phyloP scores from a whole-genome alignment of 1,140 invertebrate genomes.

The Rhyacophila brunnea region DNA sequence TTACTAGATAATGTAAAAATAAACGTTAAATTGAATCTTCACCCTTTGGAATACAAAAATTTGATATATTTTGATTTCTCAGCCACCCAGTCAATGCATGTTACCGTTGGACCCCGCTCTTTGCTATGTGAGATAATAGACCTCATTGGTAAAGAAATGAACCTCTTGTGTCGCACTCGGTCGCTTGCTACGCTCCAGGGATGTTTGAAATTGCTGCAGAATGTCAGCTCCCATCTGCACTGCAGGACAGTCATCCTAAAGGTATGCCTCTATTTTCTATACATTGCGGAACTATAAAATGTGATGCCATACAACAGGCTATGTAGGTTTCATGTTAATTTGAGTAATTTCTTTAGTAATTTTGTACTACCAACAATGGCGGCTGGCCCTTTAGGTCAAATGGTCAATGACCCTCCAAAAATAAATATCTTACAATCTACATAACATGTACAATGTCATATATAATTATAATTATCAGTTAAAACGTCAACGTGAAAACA shows the following conservation, averaged over 20 bases:
- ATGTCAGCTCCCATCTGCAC: slow-evolving; percentile 27
- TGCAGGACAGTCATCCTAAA: slow-evolving; percentile 28
- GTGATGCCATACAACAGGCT: background rate
- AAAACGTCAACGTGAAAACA: too few species aligned
- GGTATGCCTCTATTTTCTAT: slow-evolving; percentile 14
- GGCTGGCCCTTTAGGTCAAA: too few species aligned
- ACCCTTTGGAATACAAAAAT: too few species aligned
- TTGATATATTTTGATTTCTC: background rate
- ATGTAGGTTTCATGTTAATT: too few species aligned
- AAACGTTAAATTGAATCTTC: too few species aligned
- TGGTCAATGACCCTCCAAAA: too few species aligned
- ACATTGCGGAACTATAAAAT: background rate
- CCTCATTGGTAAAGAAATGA: slow-evolving; percentile 29
- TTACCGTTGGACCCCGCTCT: slow-evolving; percentile 17
- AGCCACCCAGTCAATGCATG: slow-evolving; percentile 28
- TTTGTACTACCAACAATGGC: too few species aligned
- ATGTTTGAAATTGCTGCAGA: slow-evolving; percentile 25
- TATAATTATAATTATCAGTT: too few species aligned
- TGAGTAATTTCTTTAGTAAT: too few species aligned
- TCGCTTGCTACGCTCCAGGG: slow-evolving; percentile 11
- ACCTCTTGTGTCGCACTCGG: slow-evolving; percentile 14
- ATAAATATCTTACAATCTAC: too few species aligned
- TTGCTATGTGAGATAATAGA: slow-evolving; percentile 25
- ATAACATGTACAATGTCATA: too few species aligned
- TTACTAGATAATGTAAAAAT: too few species aligned